Conservation (phyloP, 2,113 vertebrate genomes). For the Chloroceryle aenea region DNA sequence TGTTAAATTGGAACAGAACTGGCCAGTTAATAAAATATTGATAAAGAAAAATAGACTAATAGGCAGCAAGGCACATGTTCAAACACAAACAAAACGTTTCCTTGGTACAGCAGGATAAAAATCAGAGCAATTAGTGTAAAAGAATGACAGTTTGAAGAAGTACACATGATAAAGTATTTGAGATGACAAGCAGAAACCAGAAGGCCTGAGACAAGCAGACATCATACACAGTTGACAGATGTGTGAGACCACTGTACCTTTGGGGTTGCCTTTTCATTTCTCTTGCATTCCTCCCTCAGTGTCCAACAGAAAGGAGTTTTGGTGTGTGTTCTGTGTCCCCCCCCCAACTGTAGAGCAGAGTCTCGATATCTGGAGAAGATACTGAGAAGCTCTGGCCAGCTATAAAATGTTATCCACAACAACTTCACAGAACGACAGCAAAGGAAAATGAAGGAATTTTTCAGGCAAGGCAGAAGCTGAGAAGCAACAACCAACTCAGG, state of each 20-base stretch:
- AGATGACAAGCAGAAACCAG: not conserved
- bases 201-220: not conserved
- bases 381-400: not conserved
- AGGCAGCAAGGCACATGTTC: not conserved
- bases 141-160: not conserved
- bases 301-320: not conserved
- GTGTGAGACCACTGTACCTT: not conserved
- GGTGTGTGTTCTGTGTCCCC: not conserved
- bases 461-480: not conserved
- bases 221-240: not conserved
- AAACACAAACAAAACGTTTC: not conserved
- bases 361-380: not conserved
- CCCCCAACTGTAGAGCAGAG: not conserved
- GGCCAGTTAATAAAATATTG: not conserved
- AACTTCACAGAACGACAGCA: not conserved
- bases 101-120: not conserved
- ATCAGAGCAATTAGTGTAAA: not conserved
- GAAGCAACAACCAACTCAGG: not conserved
- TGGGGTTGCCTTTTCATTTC: not conserved
- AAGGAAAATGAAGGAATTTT: not conserved
- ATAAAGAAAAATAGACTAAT: not conserved
- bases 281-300: not conserved
- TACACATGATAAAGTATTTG: not conserved
- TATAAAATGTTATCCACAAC: not conserved
- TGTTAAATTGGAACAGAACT: not conserved